phyloP scores from a whole-genome alignment of 37 sponge, comb jelly and placozoan genomes.

The Spongilla lacustris region DNA sequence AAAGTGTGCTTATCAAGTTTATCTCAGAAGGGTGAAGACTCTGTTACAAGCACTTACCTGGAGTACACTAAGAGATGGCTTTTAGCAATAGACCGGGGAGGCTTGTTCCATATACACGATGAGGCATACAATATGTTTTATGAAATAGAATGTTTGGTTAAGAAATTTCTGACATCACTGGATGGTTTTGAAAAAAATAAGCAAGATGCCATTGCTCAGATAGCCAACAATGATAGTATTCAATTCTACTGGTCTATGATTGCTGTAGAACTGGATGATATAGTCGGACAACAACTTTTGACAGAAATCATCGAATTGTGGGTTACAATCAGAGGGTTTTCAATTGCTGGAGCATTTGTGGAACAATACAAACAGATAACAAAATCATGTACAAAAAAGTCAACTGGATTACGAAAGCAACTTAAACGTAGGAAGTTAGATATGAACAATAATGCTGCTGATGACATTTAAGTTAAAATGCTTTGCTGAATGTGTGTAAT shows the following conservation, averaged over 20 bases:
- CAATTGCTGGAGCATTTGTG: neutral
- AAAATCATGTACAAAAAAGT: neutral
- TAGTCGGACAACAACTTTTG: neutral
- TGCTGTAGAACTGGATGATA: neutral
- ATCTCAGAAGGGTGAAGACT: neutral
- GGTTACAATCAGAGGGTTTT: constrained; percentile 4
- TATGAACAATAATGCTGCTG: no score
- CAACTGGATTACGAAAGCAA: neutral
- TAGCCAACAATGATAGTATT: neutral
- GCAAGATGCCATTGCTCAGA: no score
- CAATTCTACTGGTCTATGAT: constrained; percentile 5
- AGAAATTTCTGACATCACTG: neutral
- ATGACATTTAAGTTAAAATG: no score
- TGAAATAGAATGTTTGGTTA: neutral
- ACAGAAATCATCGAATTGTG: neutral
- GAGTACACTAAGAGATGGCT: constrained; percentile 29
- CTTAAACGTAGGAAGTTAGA: no score
- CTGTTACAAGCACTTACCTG: neutral
- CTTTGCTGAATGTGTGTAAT: no score
- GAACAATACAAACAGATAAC: neutral
- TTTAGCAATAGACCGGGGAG: constrained; percentile 23
- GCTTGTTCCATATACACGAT: constrained; percentile 31
- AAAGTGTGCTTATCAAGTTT: no score
- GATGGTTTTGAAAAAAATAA: no score
- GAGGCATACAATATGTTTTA: neutral